Percentiles rank a stretch among this genome's conserved stretches.
Evolutionary conservation across 2,888 invertebrate species (phyloP).

Genomic region (Nomada hirtipes): DNA sequence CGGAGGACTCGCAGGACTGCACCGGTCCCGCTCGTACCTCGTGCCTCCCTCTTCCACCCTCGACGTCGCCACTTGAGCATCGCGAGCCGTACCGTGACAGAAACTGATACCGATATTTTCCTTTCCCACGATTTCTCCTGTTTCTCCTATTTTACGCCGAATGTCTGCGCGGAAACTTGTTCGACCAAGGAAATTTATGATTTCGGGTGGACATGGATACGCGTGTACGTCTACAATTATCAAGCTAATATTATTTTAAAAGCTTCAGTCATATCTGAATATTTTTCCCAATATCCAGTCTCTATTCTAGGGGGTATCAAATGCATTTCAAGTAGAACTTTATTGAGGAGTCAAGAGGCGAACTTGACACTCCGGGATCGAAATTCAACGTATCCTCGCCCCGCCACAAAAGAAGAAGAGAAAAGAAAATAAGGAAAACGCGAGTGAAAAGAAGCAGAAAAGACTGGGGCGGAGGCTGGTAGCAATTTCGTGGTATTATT

Average conservation of each 20-base stretch:
- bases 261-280: no score
- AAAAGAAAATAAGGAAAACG: conserved; percentile 1
- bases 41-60: background rate
- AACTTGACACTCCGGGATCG: background rate
- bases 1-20: conserved; percentile 65
- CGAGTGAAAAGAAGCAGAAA: conserved; percentile 40
- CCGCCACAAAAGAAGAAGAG: background rate
- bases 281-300: no score
- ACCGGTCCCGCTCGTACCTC: conserved; percentile 45
- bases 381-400: background rate
- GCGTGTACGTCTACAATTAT: no score
- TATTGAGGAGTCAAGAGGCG: background rate
- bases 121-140: conserved; percentile 23
- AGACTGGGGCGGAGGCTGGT: conserved; percentile 66
- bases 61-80: conserved; percentile 42
- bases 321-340: background rate
- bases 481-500: conserved; percentile 79
- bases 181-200: background rate
- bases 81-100: conserved; percentile 43
- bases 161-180: background rate
- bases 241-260: no score
- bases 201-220: background rate
- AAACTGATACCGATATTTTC: conserved; percentile 45
- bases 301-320: background rate
- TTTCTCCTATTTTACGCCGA: background rate